phyloP scores from a whole-genome alignment of 35 echinoderm and acorn worm genomes.

The Anneissia japonica region DNA sequence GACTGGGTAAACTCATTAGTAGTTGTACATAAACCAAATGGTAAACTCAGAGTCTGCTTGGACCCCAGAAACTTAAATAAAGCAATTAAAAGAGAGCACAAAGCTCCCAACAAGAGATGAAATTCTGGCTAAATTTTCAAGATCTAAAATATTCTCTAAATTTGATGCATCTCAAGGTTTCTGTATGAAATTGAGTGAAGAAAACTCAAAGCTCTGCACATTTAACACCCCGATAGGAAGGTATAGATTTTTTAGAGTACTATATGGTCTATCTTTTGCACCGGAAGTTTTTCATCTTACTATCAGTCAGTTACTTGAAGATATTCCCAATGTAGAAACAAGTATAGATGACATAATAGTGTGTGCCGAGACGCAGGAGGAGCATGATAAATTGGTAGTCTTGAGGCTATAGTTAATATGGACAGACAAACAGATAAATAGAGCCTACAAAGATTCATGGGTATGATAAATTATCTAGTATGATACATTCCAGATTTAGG shows the following conservation, averaged over 20 bases:
- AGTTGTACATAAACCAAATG: not conserved
- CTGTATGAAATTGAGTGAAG: slow-evolving; percentile 30
- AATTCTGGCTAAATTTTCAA: not conserved
- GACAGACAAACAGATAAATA: not conserved
- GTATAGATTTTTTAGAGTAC: slow-evolving; percentile 5
- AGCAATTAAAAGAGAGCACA: slow-evolving; percentile 14
- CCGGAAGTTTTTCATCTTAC: slow-evolving; percentile 29
- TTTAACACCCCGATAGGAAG: slow-evolving; percentile 32
- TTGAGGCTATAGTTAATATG: slow-evolving; percentile 22
- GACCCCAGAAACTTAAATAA: slow-evolving; percentile 25
- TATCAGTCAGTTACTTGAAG: slow-evolving; percentile 31
- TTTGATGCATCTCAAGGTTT: slow-evolving; percentile 38
- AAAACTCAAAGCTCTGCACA: slow-evolving; percentile 26
- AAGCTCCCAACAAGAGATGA: not conserved
- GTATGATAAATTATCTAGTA: slow-evolving; percentile 49
- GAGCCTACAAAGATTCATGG: slow-evolving; percentile 38
- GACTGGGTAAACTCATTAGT: slow-evolving; percentile 12
- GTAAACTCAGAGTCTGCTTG: not conserved
- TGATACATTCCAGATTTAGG: slow-evolving; percentile 62
- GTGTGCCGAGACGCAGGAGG: not conserved
- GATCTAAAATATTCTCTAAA: slow-evolving; percentile 26
- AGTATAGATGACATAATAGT: slow-evolving; percentile 35
- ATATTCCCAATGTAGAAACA: slow-evolving; percentile 18
- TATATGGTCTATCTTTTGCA: slow-evolving; percentile 28
- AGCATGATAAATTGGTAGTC: not conserved